Base-by-base conservation (phyloP, 2,113 vertebrate species). In the Lota lota region DNA sequence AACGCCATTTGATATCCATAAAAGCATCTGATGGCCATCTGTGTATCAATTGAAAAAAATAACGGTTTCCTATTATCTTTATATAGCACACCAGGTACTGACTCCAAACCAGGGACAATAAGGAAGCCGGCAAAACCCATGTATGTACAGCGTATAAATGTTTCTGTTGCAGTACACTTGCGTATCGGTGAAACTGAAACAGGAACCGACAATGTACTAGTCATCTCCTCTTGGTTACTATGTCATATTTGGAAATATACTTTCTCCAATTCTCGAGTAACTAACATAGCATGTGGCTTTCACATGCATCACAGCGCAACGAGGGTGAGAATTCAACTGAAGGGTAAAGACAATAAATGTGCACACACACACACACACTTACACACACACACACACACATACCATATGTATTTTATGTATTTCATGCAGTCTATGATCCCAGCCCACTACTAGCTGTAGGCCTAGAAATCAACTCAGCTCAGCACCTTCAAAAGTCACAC, bases 11-110 rank as follows among this genome's bases (percentile, higher is more conserved):
- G 28, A 33, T 61, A 40, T 78, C 66, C 61, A 20, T 68, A 4
- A 40, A 63, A 56, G 50, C 72, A 73, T 81, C 64, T 74, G 75
- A 81, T 68, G 50, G 64, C 70, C 74, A 79, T 81, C 69, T 88
- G 82, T 5, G 4, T 50, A 76, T 76, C 76, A 74, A 80, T 58
- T 61, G 64, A 54, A 70, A 33, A 33, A 33, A 33, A 33, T 56
- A 74, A 60, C 56, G 57, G 57, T 19, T 67, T 62, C 63, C 80
- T 62, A 73, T 79, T 72, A 87, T 84, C 83, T 87, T 84, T 84
- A 80, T 68, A 80, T 87, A 87, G 80, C 67, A 61, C 77, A 50
- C 2, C 22, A 69, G 70, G 4, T 28, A 6, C 28, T 33, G 28
- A 33, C 50, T 18, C 71, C 71, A 22, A 20, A 67, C 60, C 17